Percentiles rank a stretch among this genome's conserved stretches.
Conservation (phyloP, 1,140 invertebrate genomes). For the Zaprionus lachaisei region DNA sequence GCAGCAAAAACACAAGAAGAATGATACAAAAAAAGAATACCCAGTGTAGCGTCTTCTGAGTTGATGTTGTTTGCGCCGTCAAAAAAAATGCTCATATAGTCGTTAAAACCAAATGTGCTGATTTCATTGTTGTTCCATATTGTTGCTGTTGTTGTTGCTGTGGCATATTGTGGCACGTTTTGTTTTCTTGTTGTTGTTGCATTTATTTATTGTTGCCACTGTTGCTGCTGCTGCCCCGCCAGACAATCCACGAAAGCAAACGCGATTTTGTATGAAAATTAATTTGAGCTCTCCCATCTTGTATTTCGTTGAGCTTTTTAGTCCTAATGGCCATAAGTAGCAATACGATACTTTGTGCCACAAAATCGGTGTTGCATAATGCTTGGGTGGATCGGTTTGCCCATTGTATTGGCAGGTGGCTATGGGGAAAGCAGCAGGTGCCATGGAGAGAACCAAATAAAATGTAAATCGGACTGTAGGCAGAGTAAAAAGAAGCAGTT, state of each 20-base stretch:
- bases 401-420: conserved; percentile 14
- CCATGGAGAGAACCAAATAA: conserved; percentile 8
- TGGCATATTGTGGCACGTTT: conserved; percentile 41
- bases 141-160: conserved; percentile 32
- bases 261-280: conserved; percentile 77
- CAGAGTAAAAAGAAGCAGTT: not conserved
- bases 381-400: conserved; percentile 3
- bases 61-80: conserved; percentile 32
- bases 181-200: conserved; percentile 41
- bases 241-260: conserved; percentile 48
- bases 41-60: conserved; percentile 58
- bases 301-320: conserved; percentile 71
- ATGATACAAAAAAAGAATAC: conserved; percentile 20
- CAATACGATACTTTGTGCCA: conserved; percentile 62
- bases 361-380: conserved; percentile 28
- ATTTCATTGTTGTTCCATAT: conserved; percentile 64
- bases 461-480: conserved; percentile 19
- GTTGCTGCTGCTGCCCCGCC: conserved; percentile 16
- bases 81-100: conserved; percentile 58
- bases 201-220: conserved; percentile 43
- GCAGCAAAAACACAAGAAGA: conserved; percentile 20
- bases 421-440: conserved; percentile 28
- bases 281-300: conserved; percentile 73
- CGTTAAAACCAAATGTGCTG: conserved; percentile 82
- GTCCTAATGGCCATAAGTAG: conserved; percentile 76